Percentiles rank a stretch among this genome's conserved stretches.
These are phyloP conservation scores for Plebejus melissa DNA, from an alignment of 2,888 invertebrate species.

Conservation along the genomic window DNA sequence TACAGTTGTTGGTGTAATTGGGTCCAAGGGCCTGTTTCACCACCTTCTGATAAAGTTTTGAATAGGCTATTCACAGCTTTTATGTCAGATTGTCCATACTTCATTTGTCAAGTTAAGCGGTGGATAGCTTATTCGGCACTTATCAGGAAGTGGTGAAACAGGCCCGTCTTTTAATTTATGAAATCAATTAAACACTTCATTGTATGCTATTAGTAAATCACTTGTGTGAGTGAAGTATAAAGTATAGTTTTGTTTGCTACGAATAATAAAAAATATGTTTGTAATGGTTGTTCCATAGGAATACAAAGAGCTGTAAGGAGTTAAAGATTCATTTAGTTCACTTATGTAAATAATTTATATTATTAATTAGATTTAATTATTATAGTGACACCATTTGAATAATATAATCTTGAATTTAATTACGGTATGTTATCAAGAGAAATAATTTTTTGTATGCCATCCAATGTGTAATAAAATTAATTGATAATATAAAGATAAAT, in stretches of 20 bases:
- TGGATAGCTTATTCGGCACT: too few species aligned
- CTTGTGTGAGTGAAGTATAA: not conserved
- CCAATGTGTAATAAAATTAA: constrained; percentile 42
- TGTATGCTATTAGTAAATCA: not conserved
- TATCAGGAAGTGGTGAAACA: too few species aligned
- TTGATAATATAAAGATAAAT: constrained; percentile 53
- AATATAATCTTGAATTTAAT: constrained; percentile 31
- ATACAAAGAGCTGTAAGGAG: constrained; percentile 29
- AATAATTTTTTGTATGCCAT: constrained; percentile 44
- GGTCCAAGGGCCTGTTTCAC: too few species aligned
- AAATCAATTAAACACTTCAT: not conserved
- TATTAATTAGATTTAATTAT: constrained; percentile 34
- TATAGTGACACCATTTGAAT: constrained; percentile 33
- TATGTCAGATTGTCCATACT: too few species aligned
- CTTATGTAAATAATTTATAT: constrained; percentile 37
- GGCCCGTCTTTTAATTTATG: not conserved
- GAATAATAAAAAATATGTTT: not conserved
- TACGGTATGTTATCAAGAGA: constrained; percentile 37
- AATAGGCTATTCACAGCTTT: too few species aligned
- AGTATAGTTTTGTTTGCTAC: not conserved
- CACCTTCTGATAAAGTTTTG: too few species aligned
- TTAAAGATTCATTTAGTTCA: constrained; percentile 35
- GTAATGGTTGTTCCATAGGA: constrained; percentile 10
- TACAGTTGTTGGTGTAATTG: too few species aligned
- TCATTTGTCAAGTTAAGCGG: too few species aligned